A percentile compares a stretch with the other conserved stretches of the same genome.
These are phyloP conservation scores for Colius striatus DNA, from an alignment of 2,113 vertebrate species.

Conservation along the genomic window DNA sequence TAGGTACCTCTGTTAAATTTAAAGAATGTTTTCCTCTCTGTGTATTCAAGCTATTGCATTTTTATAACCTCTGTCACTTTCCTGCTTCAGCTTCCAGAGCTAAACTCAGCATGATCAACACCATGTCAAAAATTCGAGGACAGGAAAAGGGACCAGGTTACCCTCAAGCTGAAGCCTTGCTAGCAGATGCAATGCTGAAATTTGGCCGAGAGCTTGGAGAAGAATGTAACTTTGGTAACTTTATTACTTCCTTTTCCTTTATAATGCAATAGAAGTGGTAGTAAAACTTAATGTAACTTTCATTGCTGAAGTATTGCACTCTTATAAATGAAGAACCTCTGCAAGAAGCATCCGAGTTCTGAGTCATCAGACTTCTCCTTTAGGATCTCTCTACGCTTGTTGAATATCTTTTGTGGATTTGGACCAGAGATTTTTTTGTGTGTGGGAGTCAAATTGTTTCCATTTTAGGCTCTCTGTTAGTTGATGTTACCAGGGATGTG, in stretches of 20 bases:
- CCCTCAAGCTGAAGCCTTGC: constrained; percentile 90
- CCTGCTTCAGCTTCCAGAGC: constrained; percentile 90
- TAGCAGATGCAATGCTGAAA: constrained; percentile 95
- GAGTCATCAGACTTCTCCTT: not conserved
- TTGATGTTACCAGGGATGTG: not conserved
- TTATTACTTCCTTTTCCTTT: not conserved
- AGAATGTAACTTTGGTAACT: constrained; percentile 93
- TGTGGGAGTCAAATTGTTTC: not conserved
- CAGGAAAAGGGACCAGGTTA: constrained; percentile 97
- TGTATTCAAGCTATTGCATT: not conserved
- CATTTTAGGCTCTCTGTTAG: not conserved
- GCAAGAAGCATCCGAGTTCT: not conserved
- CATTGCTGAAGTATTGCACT: not conserved
- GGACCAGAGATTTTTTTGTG: not conserved
- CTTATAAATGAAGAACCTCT: not conserved
- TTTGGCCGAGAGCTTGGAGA: constrained; percentile 95
- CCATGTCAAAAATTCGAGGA: constrained; percentile 98
- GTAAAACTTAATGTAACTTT: not conserved
- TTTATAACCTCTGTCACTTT: constrained; percentile 12
- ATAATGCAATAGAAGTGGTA: not conserved
- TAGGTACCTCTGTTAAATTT: not conserved
- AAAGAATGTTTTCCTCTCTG: not conserved
- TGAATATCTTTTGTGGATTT: not conserved
- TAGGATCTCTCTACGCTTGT: not conserved
- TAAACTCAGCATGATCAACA: constrained; percentile 99